Percentiles rank a stretch among this genome's conserved stretches.
Evolutionary conservation across 2,797 vertebrate genomes (phyloP).

Genomic region (Sciurus carolinensis): DNA sequence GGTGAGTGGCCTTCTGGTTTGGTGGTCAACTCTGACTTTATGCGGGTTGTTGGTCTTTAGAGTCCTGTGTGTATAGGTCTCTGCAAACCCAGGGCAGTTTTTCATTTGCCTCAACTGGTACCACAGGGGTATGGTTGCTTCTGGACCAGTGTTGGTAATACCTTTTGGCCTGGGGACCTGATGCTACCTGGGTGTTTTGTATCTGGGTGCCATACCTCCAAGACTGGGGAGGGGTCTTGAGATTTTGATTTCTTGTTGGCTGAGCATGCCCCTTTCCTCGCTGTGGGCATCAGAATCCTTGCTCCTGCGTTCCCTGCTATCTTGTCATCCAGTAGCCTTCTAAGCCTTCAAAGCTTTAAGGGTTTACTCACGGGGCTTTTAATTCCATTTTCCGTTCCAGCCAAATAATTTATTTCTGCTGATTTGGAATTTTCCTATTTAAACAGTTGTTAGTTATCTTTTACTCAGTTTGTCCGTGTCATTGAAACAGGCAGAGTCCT

Average conservation of each 20-base stretch:
- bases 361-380: neutral
- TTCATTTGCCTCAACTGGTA: neutral
- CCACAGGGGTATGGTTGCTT: neutral
- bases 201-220: neutral
- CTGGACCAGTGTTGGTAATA: neutral
- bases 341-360: neutral
- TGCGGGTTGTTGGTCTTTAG: neutral
- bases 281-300: neutral
- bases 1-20: neutral
- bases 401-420: neutral
- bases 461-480: neutral
- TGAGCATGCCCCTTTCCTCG: neutral
- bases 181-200: neutral
- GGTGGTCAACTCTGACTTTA: neutral
- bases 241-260: neutral
- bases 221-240: neutral
- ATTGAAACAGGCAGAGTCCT: neutral
- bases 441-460: neutral
- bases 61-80: neutral
- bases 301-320: neutral
- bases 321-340: neutral
- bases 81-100: neutral
- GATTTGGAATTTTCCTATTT: neutral
- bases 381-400: neutral
- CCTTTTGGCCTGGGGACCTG: neutral